phyloP scores from a whole-genome alignment of 2,113 vertebrate genomes.

The Heliornis fulica region DNA sequence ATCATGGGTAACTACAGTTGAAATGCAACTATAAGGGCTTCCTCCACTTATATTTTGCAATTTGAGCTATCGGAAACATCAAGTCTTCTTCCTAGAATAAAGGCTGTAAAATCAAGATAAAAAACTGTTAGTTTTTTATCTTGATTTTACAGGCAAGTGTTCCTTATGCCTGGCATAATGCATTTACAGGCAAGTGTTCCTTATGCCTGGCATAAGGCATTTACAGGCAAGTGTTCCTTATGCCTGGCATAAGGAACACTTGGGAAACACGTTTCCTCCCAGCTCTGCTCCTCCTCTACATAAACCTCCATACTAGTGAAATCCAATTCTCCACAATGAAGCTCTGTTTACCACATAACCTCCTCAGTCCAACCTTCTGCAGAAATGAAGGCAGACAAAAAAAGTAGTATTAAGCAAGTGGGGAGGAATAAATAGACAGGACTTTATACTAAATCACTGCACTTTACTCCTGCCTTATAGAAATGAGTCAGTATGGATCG shows the following conservation, averaged over 20 bases:
- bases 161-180: no score
- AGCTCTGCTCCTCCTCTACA: neutral
- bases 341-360: neutral
- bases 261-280: neutral
- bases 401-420: neutral
- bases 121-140: no score
- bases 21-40: rapidly evolving
- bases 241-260: neutral
- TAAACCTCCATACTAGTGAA: neutral
- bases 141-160: no score
- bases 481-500: neutral
- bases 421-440: neutral
- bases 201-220: no score
- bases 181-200: no score
- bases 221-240: no score
- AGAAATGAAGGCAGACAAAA: neutral
- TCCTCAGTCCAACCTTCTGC: neutral
- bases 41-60: neutral
- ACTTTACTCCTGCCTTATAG: neutral
- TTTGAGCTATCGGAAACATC: neutral
- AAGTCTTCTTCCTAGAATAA: neutral
- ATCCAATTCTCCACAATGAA: neutral
- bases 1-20: neutral
- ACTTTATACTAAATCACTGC: neutral
- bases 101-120: neutral